Conservation (phyloP, 1,140 invertebrate species). For the Drosophila kepulauana region DNA sequence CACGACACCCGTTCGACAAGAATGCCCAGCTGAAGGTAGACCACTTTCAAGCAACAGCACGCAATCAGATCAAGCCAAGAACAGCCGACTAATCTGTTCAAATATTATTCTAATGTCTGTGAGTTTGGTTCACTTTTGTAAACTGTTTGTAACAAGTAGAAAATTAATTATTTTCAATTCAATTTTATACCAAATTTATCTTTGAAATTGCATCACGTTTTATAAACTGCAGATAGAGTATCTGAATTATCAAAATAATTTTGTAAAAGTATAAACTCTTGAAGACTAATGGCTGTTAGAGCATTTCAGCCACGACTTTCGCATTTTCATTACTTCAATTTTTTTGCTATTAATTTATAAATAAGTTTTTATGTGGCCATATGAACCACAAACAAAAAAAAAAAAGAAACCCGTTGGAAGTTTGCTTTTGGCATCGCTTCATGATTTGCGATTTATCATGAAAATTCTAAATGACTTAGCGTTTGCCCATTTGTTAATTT, state of each 20-base stretch:
- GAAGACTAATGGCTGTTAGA: constrained; percentile 14
- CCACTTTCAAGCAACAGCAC: constrained; percentile 68
- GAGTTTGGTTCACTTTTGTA: constrained; percentile 3
- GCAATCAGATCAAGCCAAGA: constrained; percentile 63
- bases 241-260: neutral
- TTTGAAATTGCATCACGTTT: no score
- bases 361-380: constrained; percentile 63
- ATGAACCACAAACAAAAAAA: constrained; percentile 11
- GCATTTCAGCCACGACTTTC: constrained; percentile 29
- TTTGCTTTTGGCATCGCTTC: constrained; percentile 38
- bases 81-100: constrained; percentile 43
- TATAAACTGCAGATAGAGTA: neutral
- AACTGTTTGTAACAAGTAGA: neutral
- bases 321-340: constrained; percentile 38
- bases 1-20: constrained; percentile 61
- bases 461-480: constrained; percentile 77
- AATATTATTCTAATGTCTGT: constrained; percentile 19
- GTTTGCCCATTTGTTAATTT: constrained; percentile 63
- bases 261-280: neutral
- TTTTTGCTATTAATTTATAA: constrained; percentile 71
- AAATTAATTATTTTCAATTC: neutral
- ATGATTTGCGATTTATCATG: constrained; percentile 69
- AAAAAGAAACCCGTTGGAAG: constrained; percentile 41
- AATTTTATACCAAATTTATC: neutral
- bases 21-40: constrained; percentile 73